phyloP scores from a whole-genome alignment of 2,888 invertebrate species.

The Himalopsyche anomala region DNA sequence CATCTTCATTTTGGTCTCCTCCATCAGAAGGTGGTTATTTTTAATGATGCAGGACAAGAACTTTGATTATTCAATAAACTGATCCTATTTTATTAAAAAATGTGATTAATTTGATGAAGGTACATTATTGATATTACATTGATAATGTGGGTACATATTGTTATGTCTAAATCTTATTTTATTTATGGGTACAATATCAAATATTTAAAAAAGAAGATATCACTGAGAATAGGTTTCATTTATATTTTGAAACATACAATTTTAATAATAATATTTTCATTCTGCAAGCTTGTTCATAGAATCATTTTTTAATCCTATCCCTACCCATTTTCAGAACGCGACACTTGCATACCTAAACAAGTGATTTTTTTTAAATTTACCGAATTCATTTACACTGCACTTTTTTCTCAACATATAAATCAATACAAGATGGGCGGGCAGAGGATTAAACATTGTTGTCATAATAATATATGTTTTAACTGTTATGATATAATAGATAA shows the following conservation, averaged over 20 bases:
- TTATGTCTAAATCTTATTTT: background rate
- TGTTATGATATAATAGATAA: background rate
- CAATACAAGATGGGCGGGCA: too few species aligned
- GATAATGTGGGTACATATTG: background rate
- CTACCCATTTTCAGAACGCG: too few species aligned
- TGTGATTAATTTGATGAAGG: background rate
- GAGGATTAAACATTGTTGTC: too few species aligned
- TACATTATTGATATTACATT: conserved; percentile 33
- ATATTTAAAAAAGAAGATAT: conserved; percentile 46
- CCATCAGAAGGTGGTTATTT: background rate
- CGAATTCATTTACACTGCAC: too few species aligned
- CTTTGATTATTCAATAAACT: background rate
- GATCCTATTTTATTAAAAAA: background rate
- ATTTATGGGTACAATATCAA: conserved; percentile 26
- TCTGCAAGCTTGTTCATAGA: too few species aligned
- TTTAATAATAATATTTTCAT: too few species aligned
- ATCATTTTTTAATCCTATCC: too few species aligned
- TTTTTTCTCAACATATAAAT: too few species aligned
- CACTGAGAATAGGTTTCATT: conserved; percentile 24
- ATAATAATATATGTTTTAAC: too few species aligned
- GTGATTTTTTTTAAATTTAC: too few species aligned
- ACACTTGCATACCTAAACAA: too few species aligned
- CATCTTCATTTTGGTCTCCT: conserved; percentile 23
- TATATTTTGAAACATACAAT: conserved; percentile 3
- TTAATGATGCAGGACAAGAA: background rate